Conservation (phyloP, 2,113 vertebrate genomes). For the Indicator maculatus region DNA sequence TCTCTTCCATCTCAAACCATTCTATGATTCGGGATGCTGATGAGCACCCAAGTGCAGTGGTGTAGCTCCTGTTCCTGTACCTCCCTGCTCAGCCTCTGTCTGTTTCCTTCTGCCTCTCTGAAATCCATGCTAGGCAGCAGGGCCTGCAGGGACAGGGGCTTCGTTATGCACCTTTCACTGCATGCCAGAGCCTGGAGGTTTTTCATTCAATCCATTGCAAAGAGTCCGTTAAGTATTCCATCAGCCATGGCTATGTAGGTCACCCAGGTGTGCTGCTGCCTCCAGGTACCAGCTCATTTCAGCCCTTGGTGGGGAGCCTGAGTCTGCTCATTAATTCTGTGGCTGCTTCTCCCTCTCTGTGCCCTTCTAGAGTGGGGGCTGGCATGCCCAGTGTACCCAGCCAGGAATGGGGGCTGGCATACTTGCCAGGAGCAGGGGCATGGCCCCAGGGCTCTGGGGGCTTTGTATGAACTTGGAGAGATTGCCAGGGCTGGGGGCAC, state of each 20-base stretch:
- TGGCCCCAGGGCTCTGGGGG: rapidly evolving
- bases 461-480: neutral
- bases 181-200: rapidly evolving
- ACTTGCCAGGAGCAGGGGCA: neutral
- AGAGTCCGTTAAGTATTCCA: neutral
- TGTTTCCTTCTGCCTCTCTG: neutral
- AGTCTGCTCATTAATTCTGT: neutral
- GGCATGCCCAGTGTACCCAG: neutral
- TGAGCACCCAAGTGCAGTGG: neutral
- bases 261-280: slow-evolving; percentile 25
- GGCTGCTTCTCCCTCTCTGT: neutral
- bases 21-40: neutral
- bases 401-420: neutral
- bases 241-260: neutral
- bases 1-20: neutral
- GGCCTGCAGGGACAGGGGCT: neutral
- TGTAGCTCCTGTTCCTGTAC: neutral
- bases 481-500: neutral
- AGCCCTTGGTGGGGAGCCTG: neutral
- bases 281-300: neutral
- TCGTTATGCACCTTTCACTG: rapidly evolving
- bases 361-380: neutral
- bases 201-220: rapidly evolving
- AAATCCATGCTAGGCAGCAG: neutral
- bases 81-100: neutral